Base-by-base conservation (phyloP, 2,113 vertebrate species). In the Actinemys pallida region DNA sequence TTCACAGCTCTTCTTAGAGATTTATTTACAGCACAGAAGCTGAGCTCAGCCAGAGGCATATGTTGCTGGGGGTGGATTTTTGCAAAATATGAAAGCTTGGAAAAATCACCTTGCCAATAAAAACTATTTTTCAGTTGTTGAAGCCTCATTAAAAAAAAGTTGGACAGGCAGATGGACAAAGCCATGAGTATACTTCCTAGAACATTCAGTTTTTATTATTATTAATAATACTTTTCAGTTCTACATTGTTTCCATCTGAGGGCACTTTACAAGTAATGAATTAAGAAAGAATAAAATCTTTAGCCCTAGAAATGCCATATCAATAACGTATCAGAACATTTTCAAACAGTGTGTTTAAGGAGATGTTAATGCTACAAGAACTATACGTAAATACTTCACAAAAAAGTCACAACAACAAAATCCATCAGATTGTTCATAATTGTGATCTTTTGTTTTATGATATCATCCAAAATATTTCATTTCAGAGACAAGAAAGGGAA, bases 141-240 rank as follows among this genome's bases (percentile, higher is more conserved):
- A 83, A 80, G 79, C 79, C 8, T 84, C 24, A 5, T 90, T 84
- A 81, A 79, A 80, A 53, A 83, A 10, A 1, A 4, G 1, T 76
- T 82, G 4, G 1, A 3, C 10, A 69, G 42, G 50, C 22, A 50
- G 47, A 82, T 52, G 82, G 90, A 72, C 2, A 87, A 57, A 79
- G 22, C 53, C 1, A 59, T 81, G 75, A 39, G 22, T 86, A 6
- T 45, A 14, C n/a, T 82, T 88, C 62, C 56, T 20, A 82, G 3
- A 86, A 82, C 1, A 8, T 47, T 89, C 84, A 69, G 42, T 93
- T 96, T 91, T 88, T 22, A 56, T 29, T 50, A 78, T 88, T 88
- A 78, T 87, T 93, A 93, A 76, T 16, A 79, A 82, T 69, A 1
- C 50, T 96, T 94, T 91, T 1, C 10, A n/a, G 3, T 82, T 90